Percentiles rank a stretch among this genome's conserved stretches.
phyloP scores from a whole-genome alignment of 37 sponge, comb jelly and placozoan species.

The Aphrocallistes beatrix region DNA sequence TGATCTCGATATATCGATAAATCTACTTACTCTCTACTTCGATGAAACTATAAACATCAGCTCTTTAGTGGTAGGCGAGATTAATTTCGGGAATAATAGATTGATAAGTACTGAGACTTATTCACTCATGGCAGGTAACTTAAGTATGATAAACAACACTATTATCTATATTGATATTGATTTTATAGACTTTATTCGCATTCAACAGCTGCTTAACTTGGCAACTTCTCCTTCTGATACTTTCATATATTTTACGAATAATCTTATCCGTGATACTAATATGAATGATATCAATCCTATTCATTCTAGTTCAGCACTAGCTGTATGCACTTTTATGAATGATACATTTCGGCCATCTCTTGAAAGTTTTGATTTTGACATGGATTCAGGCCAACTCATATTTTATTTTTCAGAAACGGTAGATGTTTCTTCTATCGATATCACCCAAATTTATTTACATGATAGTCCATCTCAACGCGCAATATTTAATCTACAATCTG shows the following conservation, averaged over 20 bases:
- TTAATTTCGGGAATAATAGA: conserved; percentile 25
- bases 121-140: conserved; percentile 37
- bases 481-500: not conserved
- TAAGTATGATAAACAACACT: conserved; percentile 26
- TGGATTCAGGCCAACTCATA: conserved; percentile 42
- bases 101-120: conserved; percentile 21
- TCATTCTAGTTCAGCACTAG: conserved; percentile 12
- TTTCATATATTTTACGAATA: conserved; percentile 37
- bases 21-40: conserved; percentile 54
- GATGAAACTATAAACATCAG: conserved; percentile 56
- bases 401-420: conserved; percentile 72
- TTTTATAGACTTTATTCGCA: conserved; percentile 59
- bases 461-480: not conserved
- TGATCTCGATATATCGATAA: conserved; percentile 55
- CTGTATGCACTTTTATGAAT: conserved; percentile 20
- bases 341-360: conserved; percentile 44
- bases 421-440: conserved; percentile 42
- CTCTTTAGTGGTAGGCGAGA: conserved; percentile 47
- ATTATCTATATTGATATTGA: conserved; percentile 35
- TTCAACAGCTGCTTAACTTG: conserved; percentile 47
- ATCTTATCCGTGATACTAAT: conserved; percentile 51
- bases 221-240: conserved; percentile 34
- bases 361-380: conserved; percentile 44
- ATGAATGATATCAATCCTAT: conserved; percentile 41
- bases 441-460: conserved; percentile 49